Base-by-base conservation (phyloP, 1,140 invertebrate genomes). In the Meloidogyne floridensis region DNA sequence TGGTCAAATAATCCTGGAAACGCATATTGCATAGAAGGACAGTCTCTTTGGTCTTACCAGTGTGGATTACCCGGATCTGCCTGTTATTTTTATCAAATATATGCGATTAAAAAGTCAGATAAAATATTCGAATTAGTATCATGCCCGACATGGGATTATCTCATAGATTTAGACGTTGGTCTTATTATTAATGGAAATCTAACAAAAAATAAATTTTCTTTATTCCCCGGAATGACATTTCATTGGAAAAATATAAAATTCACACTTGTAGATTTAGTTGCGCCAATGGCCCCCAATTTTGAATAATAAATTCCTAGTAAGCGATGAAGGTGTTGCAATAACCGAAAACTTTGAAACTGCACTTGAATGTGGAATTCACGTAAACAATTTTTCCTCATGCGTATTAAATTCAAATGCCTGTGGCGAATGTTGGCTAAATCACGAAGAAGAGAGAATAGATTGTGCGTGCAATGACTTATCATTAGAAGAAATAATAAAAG, bases 71-170 rank as follows among this genome's bases (percentile, higher is more conserved):
- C 72, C 7, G 47, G 32, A 0, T 32, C 72, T 10, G 47, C 32
- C 13, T 72, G 72, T 43, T 42, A 42, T 2, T 72, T 72, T 13
- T 72, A 10, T 15, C 9, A 43, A 15, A 2, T 15, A 8, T 43
- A 72, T 5, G 72, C 72, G 9, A 43, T 72, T 1, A 32, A 32
- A 11, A 43, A 5, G 72, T 72, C 72, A 43, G 15, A 72, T 42
- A 72, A 11, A 2, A 72, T 15, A 15, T 72, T 42, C 11, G 72
- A 72, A 72, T 15, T 72, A 2, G 47, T 72, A 2, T 72, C 72
- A 9, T 72, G 72, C 15, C 72, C 72, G 11, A 72, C 72, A 5
- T 72, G 72, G 72, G 72, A 72, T 11, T 72, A 72, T 9, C 72
- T 32, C 42, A 72, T 72, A 32, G 15, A 15, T 13, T 11, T 43